These are phyloP conservation scores for Macrosoma leucophasiata DNA, from an alignment of 2,888 invertebrate species.

Conservation along the genomic window DNA sequence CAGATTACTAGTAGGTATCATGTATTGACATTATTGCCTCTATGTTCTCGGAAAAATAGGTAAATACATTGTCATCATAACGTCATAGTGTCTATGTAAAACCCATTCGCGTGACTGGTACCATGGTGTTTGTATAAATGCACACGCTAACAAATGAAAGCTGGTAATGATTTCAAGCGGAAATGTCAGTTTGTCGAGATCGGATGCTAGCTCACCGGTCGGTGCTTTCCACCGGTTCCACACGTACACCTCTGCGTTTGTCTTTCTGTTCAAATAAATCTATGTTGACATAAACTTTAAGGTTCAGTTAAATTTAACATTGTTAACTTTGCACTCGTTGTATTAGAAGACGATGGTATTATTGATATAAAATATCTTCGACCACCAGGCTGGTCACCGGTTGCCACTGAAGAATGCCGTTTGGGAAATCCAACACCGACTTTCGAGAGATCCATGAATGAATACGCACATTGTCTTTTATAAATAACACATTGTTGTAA, in stretches of 20 bases:
- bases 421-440: conserved; percentile 45
- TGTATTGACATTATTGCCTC: too few relatives aligned
- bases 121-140: conserved; percentile 7
- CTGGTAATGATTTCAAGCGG: conserved; percentile 46
- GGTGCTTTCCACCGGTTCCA: conserved; percentile 43
- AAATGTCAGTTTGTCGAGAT: conserved; percentile 61
- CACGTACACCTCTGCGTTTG: conserved; percentile 41
- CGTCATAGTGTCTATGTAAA: too few relatives aligned
- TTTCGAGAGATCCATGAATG: conserved; percentile 36
- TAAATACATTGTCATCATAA: conserved; percentile 25
- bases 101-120: conserved; percentile 12
- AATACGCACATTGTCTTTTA: conserved; percentile 36
- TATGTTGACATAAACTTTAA: conserved; percentile 37
- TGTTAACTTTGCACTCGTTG: too few relatives aligned
- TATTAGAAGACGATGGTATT: too few relatives aligned
- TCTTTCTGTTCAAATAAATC: conserved; percentile 42
- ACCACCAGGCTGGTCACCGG: conserved; percentile 43
- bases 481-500: too few relatives aligned
- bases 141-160: conserved; percentile 15
- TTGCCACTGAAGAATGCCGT: conserved; percentile 44
- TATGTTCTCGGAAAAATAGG: conserved; percentile 48
- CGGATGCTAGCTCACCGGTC: conserved; percentile 26
- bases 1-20: too few relatives aligned
- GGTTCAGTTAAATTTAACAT: too few relatives aligned
- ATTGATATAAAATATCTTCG: too few relatives aligned